A percentile compares a stretch with the other conserved stretches of the same genome.
These are phyloP conservation scores for Orientallactaga sibirica DNA, from an alignment of 2,797 vertebrate genomes.

Conservation along the genomic window DNA sequence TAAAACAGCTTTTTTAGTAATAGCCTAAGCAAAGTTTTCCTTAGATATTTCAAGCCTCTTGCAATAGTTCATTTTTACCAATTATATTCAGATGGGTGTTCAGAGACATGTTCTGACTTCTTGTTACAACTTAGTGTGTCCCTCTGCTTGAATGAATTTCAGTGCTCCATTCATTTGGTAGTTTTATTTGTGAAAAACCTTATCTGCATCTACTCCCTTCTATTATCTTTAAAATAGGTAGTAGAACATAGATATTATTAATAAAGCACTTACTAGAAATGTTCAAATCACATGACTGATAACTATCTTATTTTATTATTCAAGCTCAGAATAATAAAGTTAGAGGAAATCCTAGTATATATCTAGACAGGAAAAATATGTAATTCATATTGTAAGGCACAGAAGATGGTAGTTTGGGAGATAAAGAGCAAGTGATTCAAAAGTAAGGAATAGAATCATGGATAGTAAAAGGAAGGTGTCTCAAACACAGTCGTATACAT, in stretches of 20 bases:
- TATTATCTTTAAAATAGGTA: conserved; percentile 61
- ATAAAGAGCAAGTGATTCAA: not conserved
- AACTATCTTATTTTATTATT: conserved; percentile 46
- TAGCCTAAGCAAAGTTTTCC: conserved; percentile 29
- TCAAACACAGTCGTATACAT: not conserved
- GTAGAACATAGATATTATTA: conserved; percentile 49
- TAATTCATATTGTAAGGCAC: not conserved
- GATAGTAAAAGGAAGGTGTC: not conserved
- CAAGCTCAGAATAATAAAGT: conserved; percentile 17
- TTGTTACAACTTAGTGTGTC: conserved; percentile 17
- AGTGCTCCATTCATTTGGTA: conserved; percentile 56
- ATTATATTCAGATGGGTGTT: conserved; percentile 32
- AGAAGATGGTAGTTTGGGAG: not conserved
- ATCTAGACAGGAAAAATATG: not conserved
- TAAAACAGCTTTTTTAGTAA: not conserved
- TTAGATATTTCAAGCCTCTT: conserved; percentile 21
- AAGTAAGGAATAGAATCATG: not conserved
- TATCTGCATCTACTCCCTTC: conserved; percentile 26
- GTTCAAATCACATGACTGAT: not conserved
- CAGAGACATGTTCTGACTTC: not conserved
- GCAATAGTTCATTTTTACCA: conserved; percentile 35
- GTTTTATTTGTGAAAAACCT: conserved; percentile 54
- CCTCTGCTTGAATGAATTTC: conserved; percentile 50
- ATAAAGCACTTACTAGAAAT: not conserved
- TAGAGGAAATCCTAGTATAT: not conserved